Conservation (phyloP, 2,888 invertebrate genomes). For the Trichopoda pennipes region DNA sequence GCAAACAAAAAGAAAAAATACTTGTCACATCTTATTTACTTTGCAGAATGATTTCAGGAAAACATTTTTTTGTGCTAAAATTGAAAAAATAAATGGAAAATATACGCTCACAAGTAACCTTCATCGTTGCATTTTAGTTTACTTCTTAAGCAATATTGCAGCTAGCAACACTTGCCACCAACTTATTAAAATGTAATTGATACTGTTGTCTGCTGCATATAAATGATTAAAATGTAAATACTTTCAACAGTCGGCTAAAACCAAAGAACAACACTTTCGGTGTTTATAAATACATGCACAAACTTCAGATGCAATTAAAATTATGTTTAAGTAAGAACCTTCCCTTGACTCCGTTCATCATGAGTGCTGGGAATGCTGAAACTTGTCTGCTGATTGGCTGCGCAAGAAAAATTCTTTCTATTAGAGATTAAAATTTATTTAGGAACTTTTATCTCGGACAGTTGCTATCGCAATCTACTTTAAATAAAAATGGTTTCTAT, state of each 20-base stretch:
- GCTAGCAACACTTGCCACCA: slow-evolving; percentile 67
- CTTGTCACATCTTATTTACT: slow-evolving; percentile 53
- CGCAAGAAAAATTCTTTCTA: no score
- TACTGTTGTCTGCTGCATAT: slow-evolving; percentile 74
- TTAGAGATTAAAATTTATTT: no score
- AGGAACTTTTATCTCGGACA: no score
- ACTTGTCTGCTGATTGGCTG: no score
- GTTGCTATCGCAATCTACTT: no score
- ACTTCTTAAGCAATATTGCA: not conserved
- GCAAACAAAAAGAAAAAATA: slow-evolving; percentile 30
- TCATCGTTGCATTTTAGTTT: slow-evolving; percentile 8
- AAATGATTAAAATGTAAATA: slow-evolving; percentile 71
- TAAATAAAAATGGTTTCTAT: no score
- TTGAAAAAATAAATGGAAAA: not conserved
- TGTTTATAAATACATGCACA: slow-evolving; percentile 35
- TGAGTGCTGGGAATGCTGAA: no score
- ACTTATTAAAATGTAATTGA: slow-evolving; percentile 78
- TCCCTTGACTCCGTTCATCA: not conserved
- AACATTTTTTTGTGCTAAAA: not conserved
- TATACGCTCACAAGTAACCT: slow-evolving; percentile 21
- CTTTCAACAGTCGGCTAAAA: slow-evolving; percentile 66
- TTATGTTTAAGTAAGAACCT: slow-evolving; percentile 20
- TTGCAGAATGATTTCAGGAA: slow-evolving; percentile 13
- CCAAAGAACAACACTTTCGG: slow-evolving; percentile 33
- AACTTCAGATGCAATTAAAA: slow-evolving; percentile 65